These are phyloP conservation scores for Parnassius smintheus DNA, from an alignment of 2,888 invertebrate species.

Conservation along the genomic window DNA sequence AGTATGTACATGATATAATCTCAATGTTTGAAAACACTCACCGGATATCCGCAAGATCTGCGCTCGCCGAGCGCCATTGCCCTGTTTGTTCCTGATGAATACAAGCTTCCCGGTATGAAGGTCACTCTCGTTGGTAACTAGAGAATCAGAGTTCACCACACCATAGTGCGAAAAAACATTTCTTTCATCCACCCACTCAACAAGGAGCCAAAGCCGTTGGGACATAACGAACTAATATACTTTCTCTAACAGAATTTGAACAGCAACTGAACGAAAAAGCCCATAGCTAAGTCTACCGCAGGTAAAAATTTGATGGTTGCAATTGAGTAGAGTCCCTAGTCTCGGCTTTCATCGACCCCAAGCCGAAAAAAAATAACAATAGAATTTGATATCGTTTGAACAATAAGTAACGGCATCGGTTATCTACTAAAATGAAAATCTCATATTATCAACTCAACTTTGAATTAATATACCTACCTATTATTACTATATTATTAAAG, in stretches of 20 bases:
- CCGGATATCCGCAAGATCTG: constrained; percentile 56
- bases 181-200: constrained; percentile 56
- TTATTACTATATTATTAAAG: too few species aligned
- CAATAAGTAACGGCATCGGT: constrained; percentile 13
- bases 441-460: too few species aligned
- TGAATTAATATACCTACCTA: too few species aligned
- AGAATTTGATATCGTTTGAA: constrained; percentile 6
- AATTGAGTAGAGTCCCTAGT: constrained; percentile 29
- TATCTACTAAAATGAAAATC: not conserved
- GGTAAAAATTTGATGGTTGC: constrained; percentile 38
- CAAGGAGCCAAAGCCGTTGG: constrained; percentile 53
- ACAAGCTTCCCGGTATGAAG: constrained; percentile 48
- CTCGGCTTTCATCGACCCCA: constrained; percentile 28
- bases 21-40: constrained; percentile 33
- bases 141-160: constrained; percentile 45
- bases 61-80: constrained; percentile 43
- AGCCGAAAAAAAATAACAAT: constrained; percentile 27
- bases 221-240: constrained; percentile 41
- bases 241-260: constrained; percentile 23
- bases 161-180: constrained; percentile 51
- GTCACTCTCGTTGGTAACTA: constrained; percentile 41
- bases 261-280: constrained; percentile 30
- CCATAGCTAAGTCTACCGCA: constrained; percentile 29
- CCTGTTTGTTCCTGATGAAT: constrained; percentile 39
- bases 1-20: too few species aligned